phyloP scores from a whole-genome alignment of 2,888 invertebrate species.

The Phragmatobia fuliginosa region DNA sequence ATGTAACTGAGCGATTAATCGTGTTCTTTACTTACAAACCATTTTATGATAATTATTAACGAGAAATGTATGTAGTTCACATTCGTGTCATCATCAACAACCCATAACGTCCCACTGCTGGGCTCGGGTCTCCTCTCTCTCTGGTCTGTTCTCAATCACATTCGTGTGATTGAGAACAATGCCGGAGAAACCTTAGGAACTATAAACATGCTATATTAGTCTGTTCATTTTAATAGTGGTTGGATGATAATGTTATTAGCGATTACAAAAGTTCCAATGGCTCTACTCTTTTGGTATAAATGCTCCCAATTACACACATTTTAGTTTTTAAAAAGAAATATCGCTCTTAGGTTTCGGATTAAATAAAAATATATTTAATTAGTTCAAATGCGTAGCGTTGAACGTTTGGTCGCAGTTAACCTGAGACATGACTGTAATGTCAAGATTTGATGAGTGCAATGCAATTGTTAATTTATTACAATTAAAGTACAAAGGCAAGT shows the following conservation, averaged over 20 bases:
- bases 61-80: too few relatives aligned
- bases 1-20: neutral
- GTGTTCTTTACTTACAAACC: too few relatives aligned
- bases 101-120: too few relatives aligned
- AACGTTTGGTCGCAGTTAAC: neutral
- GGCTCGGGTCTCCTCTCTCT: too few relatives aligned
- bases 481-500: constrained; percentile 22
- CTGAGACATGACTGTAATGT: neutral
- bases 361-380: neutral
- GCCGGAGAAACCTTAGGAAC: too few relatives aligned
- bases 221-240: neutral
- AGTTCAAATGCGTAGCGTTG: neutral
- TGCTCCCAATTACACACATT: neutral
- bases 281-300: neutral
- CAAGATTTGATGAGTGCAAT: neutral
- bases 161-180: too few relatives aligned
- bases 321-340: neutral
- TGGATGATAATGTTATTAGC: neutral
- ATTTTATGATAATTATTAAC: too few relatives aligned
- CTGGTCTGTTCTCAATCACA: too few relatives aligned
- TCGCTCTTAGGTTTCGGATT: neutral
- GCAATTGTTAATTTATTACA: constrained; percentile 16
- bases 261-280: neutral
- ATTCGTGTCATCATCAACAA: too few relatives aligned
- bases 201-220: neutral